These are phyloP conservation scores for Ptychodera flava DNA, from an alignment of 35 echinoderm and acorn worm genomes.

Conservation along the genomic window DNA sequence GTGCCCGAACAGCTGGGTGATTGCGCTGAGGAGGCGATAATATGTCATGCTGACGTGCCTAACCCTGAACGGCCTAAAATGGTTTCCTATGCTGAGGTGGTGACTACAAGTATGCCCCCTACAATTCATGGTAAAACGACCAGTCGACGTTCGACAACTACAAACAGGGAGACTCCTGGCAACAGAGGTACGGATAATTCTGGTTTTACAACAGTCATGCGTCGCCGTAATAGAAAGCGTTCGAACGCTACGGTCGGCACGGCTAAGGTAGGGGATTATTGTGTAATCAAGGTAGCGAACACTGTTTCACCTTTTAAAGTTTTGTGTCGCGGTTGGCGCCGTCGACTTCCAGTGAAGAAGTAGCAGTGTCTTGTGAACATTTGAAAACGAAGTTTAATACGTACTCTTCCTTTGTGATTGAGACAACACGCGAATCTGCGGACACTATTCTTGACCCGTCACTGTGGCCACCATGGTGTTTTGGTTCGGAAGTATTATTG, in stretches of 20 bases:
- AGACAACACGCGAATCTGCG: no score
- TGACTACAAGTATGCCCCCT: background rate
- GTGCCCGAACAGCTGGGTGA: background rate
- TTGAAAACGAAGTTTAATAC: background rate
- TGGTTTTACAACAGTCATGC: background rate
- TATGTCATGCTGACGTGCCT: background rate
- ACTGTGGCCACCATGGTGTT: background rate
- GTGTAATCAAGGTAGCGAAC: background rate
- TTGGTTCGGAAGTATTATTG: background rate
- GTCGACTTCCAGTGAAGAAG: background rate
- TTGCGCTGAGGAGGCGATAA: background rate
- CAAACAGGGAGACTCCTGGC: background rate
- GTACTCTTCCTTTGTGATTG: no score
- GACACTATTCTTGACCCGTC: no score
- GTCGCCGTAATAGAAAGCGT: background rate
- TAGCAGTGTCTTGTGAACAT: background rate
- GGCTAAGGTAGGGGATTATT: background rate
- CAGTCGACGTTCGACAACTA: background rate
- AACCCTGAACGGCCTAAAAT: background rate
- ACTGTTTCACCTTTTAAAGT: background rate
- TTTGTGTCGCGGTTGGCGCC: background rate
- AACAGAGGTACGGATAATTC: background rate
- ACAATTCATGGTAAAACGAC: background rate
- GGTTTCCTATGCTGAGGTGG: background rate
- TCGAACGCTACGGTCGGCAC: background rate